These are phyloP conservation scores for Pemphigus obesinymphae DNA, from an alignment of 1,140 invertebrate genomes.

Conservation along the genomic window DNA sequence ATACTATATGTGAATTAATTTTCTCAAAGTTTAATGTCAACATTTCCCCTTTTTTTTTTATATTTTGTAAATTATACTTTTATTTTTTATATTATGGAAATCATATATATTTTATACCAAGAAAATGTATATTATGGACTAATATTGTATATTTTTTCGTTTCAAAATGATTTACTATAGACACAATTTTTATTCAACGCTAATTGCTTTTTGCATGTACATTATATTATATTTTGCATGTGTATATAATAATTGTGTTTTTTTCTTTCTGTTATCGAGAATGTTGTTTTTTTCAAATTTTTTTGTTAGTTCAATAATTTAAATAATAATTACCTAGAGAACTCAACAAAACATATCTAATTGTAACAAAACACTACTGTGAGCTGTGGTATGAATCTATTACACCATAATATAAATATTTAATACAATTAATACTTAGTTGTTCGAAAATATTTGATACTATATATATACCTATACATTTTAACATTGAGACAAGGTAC, in stretches of 20 bases:
- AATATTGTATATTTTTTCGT: background rate
- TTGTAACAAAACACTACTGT: slow-evolving; percentile 15
- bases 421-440: no score
- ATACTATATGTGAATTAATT: background rate
- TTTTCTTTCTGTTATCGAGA: background rate
- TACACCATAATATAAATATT: background rate
- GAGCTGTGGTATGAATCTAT: background rate
- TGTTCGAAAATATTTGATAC: no score
- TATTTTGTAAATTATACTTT: background rate
- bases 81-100: background rate
- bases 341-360: background rate
- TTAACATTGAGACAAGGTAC: background rate
- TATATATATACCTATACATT: background rate
- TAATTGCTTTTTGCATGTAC: slow-evolving; percentile 2
- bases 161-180: background rate
- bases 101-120: background rate
- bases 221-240: slow-evolving; percentile 20
- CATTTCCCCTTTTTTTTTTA: background rate
- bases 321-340: background rate
- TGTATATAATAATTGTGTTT: background rate
- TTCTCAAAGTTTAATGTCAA: background rate
- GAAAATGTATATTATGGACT: background rate
- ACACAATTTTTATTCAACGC: background rate
- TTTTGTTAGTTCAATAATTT: background rate
- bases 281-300: background rate